These are phyloP conservation scores for Brevipalpus yothersi DNA, from an alignment of 1,140 invertebrate species.

Conservation along the genomic window DNA sequence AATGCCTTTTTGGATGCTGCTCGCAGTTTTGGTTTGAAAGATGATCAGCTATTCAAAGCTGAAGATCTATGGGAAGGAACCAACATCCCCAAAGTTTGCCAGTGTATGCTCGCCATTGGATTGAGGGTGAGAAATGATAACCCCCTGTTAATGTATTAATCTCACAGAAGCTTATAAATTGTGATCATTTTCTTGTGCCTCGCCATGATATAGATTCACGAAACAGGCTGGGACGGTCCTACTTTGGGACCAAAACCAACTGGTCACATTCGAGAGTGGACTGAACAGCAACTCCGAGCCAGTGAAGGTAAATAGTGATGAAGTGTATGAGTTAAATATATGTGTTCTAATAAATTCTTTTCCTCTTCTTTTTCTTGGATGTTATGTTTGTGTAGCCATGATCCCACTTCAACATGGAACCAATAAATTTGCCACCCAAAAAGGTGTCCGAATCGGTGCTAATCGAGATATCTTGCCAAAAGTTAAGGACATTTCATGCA, in stretches of 20 bases:
- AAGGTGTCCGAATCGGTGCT: conserved; percentile 3
- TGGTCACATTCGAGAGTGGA: conserved; percentile 4
- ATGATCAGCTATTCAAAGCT: conserved; percentile 1
- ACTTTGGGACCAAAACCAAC: conserved; percentile 6
- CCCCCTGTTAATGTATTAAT: neutral
- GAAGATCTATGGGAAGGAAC: conserved; percentile 2
- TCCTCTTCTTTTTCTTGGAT: neutral
- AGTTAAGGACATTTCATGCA: neutral
- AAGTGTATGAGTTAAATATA: neutral
- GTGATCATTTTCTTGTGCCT: neutral
- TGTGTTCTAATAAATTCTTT: neutral
- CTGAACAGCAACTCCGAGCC: conserved; percentile 4
- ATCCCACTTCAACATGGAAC: conserved; percentile 4
- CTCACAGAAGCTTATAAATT: neutral
- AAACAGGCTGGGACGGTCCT: conserved; percentile 2
- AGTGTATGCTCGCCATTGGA: neutral
- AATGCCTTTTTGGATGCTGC: conserved; percentile 1
- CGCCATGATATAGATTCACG: neutral
- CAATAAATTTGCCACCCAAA: conserved; percentile 5
- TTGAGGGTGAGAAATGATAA: neutral
- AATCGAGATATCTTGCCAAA: conserved; percentile 2
- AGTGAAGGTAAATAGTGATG: neutral
- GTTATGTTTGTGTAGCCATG: neutral
- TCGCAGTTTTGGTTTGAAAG: neutral
- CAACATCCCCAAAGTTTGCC: conserved; percentile 4